Percentiles rank a stretch among this genome's conserved stretches.
phyloP scores from a whole-genome alignment of 2,888 invertebrate species.

The Bruchidius siliquastri region DNA sequence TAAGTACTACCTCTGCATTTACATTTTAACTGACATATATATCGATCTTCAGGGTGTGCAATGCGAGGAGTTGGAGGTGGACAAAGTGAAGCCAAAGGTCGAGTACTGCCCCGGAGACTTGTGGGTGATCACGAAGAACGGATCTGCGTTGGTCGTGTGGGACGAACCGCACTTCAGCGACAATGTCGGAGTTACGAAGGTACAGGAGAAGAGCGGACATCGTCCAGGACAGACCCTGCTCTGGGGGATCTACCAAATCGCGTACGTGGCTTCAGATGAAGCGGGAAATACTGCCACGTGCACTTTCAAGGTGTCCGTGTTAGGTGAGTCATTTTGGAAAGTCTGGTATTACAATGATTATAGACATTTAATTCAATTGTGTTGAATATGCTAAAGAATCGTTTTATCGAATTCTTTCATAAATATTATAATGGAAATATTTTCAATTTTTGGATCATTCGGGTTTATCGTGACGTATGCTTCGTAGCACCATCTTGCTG shows the following conservation, averaged over 20 bases:
- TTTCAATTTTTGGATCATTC: no score
- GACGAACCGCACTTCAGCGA: slow-evolving; percentile 89
- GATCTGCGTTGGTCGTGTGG: slow-evolving; percentile 86
- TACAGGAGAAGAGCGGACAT: slow-evolving; percentile 82
- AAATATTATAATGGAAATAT: no score
- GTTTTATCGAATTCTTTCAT: no score
- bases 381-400: no score
- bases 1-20: no score
- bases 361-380: no score
- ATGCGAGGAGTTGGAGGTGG: slow-evolving; percentile 66
- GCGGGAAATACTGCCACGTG: slow-evolving; percentile 90
- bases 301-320: slow-evolving; percentile 83
- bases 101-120: slow-evolving; percentile 91
- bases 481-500: no score
- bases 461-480: no score
- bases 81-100: slow-evolving; percentile 70
- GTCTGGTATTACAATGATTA: no score
- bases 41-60: slow-evolving; percentile 65
- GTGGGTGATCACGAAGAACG: slow-evolving; percentile 91
- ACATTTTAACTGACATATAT: no score
- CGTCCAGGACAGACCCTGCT: slow-evolving; percentile 81
- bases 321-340: no score
- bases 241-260: slow-evolving; percentile 90
- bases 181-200: slow-evolving; percentile 74
- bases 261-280: slow-evolving; percentile 89